These are phyloP conservation scores for Danaus plexippus DNA, from an alignment of 1,140 invertebrate genomes.

Conservation along the genomic window DNA sequence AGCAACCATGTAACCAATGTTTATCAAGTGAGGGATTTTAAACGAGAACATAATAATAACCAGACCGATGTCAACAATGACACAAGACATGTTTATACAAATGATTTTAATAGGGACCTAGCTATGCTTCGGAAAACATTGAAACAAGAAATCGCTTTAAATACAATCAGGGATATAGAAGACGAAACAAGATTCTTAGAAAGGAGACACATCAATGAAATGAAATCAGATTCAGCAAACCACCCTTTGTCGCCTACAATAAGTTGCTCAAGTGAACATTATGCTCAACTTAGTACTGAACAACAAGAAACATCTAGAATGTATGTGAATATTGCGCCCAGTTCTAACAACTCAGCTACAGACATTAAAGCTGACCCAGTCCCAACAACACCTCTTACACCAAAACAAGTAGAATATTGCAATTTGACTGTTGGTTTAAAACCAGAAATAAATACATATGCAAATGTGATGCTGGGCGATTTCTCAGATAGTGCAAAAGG, in stretches of 20 bases:
- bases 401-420: slow-evolving; percentile 60
- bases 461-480: slow-evolving; percentile 77
- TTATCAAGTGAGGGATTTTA: slow-evolving; percentile 66
- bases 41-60: slow-evolving; percentile 70
- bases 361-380: slow-evolving; percentile 36
- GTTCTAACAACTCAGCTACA: slow-evolving; percentile 35
- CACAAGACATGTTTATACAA: slow-evolving; percentile 52
- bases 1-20: slow-evolving; percentile 66
- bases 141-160: slow-evolving; percentile 58
- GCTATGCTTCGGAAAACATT: slow-evolving; percentile 60
- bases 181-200: slow-evolving; percentile 52
- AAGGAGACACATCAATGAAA: slow-evolving; percentile 46
- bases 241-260: slow-evolving; percentile 55
- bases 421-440: slow-evolving; percentile 44
- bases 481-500: slow-evolving; percentile 62
- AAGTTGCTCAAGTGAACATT: slow-evolving; percentile 64
- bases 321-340: slow-evolving; percentile 78
- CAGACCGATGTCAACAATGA: slow-evolving; percentile 46
- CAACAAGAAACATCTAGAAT: slow-evolving; percentile 66
- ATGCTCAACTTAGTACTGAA: slow-evolving; percentile 70
- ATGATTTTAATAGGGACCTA: slow-evolving; percentile 62
- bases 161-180: slow-evolving; percentile 59
- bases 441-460: slow-evolving; percentile 69
- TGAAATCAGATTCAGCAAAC: slow-evolving; percentile 38
- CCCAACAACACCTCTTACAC: slow-evolving; percentile 49